Base-by-base conservation (phyloP, 1,140 invertebrate genomes). In the Xylocopa sonorina region DNA sequence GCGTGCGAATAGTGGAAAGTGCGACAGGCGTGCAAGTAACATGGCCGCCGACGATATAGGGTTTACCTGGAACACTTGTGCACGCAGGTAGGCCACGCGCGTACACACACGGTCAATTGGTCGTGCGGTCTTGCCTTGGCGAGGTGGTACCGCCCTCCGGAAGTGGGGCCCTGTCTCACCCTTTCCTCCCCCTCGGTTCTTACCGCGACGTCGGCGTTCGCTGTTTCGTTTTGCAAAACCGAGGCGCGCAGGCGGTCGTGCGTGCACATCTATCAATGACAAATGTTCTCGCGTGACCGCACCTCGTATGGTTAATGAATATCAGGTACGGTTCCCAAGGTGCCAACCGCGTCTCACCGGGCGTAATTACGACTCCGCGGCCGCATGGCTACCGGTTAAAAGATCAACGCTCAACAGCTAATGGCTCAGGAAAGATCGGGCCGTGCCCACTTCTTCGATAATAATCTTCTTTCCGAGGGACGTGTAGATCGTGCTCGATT, bases 101-200 rank as follows among this genome's bases (percentile, higher is more conserved):
- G 77, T 86, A 84, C 87, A 76, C 85, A 58, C 68, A 85, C 67
- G 87, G 86, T 84, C 85, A 88, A 88, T 87, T 75, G 83, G 82
- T 58, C 64, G 55, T 50, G 38, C 77, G 80, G 80, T 81, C 81
- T n/a, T 88, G 83, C 85, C 81, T 83, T 80, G 71, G 79, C 73
- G 67, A 86, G 77, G 89, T 88, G 77, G 89, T 88, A 90, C 89
- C 89, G 89, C 89, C 89, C 88, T 86, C 86, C 89, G 89, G 89
- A 90, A 90, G 84, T 89, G 57, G 60, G 81, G 83, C 88, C 82
- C 83, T 90, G 81, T 88, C 83, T 85, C 85, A 86, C 83, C 62
- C 82, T 74, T 74, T 72, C 46, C 75, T 38, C 34, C 79, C 78
- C 67, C 68, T 41, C 80, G 69, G 63, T 71, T 64, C 38, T 74